phyloP scores from a whole-genome alignment of 2,113 vertebrate species.

The Vulpes ferrilata region DNA sequence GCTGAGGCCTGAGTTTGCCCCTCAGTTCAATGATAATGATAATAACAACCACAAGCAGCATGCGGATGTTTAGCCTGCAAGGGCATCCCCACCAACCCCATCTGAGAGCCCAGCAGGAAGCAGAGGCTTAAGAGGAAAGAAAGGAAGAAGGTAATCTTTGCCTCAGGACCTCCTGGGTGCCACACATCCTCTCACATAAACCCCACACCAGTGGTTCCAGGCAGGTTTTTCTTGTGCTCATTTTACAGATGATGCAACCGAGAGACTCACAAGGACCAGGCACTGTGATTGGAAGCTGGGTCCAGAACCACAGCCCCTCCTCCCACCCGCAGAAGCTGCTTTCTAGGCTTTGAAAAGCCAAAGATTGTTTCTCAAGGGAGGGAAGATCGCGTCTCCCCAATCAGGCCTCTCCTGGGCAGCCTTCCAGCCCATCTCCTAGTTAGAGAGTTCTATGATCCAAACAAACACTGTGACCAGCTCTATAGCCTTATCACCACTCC shows the following conservation, averaged over 20 bases:
- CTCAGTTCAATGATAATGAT: background rate
- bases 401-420: background rate
- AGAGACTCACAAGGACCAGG: background rate
- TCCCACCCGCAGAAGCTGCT: background rate
- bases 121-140: background rate
- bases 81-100: background rate
- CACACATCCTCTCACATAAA: rapidly evolving
- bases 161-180: background rate
- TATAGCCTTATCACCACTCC: background rate
- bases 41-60: background rate
- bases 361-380: background rate
- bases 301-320: background rate
- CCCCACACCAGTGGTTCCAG: background rate
- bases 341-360: background rate
- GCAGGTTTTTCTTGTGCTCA: background rate
- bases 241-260: background rate
- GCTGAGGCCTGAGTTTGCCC: background rate
- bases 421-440: background rate
- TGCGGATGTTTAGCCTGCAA: background rate
- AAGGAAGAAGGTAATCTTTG: background rate
- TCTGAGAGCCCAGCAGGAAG: background rate
- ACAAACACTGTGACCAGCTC: background rate
- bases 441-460: background rate
- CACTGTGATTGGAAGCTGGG: background rate
- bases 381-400: background rate